Percentiles rank a stretch among this genome's conserved stretches.
These are phyloP conservation scores for Polypterus senegalus DNA, from an alignment of 2,113 vertebrate genomes.

Conservation along the genomic window DNA sequence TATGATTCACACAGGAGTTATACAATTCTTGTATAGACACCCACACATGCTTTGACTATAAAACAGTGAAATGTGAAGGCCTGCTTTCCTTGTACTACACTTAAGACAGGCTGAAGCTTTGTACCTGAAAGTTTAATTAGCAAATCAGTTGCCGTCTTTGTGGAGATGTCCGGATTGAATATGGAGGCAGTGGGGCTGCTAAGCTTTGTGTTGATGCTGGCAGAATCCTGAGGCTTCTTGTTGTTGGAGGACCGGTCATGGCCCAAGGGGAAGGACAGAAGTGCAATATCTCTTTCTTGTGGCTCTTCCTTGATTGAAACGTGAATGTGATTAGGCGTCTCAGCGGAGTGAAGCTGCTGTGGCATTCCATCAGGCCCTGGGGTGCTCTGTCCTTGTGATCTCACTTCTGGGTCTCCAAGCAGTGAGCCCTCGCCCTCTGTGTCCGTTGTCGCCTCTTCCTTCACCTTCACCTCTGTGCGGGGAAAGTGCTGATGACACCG, in stretches of 20 bases:
- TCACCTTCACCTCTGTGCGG: slow-evolving; percentile 87
- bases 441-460: slow-evolving; percentile 87
- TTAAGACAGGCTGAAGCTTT: slow-evolving; percentile 10
- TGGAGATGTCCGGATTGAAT: slow-evolving; percentile 92
- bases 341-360: slow-evolving; percentile 46
- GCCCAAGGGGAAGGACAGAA: slow-evolving; percentile 66
- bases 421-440: slow-evolving; percentile 74
- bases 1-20: too few species aligned
- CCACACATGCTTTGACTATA: too few species aligned
- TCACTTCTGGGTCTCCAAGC: slow-evolving; percentile 48
- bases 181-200: slow-evolving; percentile 63
- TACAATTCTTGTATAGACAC: too few species aligned
- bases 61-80: too few species aligned
- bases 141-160: slow-evolving; percentile 95
- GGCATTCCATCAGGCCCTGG: slow-evolving; percentile 37
- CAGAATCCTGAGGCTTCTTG: slow-evolving; percentile 72
- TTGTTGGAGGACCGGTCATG: slow-evolving; percentile 68
- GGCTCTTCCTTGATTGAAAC: slow-evolving; percentile 85
- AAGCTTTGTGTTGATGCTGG: slow-evolving; percentile 52
- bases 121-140: slow-evolving; percentile 97
- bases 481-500: slow-evolving; percentile 98
- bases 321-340: slow-evolving; percentile 61
- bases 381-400: slow-evolving; percentile 48
- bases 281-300: slow-evolving; percentile 67
- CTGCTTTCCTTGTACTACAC: too few species aligned